Evolutionary conservation across 2,888 invertebrate species (phyloP), one percentile per base, ranked within the genome.

Genomic region (Hirudinaria manillensis): DNA sequence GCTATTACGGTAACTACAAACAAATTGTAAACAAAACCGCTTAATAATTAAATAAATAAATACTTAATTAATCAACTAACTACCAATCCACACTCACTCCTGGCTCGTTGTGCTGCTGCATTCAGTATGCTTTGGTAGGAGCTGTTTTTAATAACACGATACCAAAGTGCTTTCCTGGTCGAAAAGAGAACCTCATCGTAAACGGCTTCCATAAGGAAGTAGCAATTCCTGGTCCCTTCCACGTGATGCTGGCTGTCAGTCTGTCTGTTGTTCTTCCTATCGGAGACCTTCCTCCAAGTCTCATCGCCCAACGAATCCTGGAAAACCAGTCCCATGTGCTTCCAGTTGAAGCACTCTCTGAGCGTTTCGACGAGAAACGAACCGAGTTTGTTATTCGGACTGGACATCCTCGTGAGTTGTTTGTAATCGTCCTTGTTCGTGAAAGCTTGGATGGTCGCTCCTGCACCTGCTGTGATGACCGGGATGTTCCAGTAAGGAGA

Each of bases 401-500:
- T 68, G 68, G 68, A 34, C 68, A 68, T 68, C 1, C 68, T 13
- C 16, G 68, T 68, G 21, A 68, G 68, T n/a, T 6, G 32, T n/a
- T 36, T 32, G 68, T 29, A 68, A 16, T 68, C 68, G 10, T 24
- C n/a, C 36, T 68, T 68, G 32, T 68, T 21, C 29, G 32, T 68
- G 36, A 68, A 68, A 1, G 68, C 68, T 19, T 68, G 27, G 3
- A 36, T 36, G 36, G 36, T 36, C 10, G 34, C 36, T 10, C 68
- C 68, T 2, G n/a, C 84, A 0, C 84, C 84, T 0, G 84, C 80
- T 6, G 93, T 93, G 80, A 94, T 92, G 80, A 94, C 91, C 0
- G 94, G 93, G 0, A 91, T 90, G 84, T 93, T 93, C 94, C 94
- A 94, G 84, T 92, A 78, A 6, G 92, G 92, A 0, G 93, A 92